phyloP scores from a whole-genome alignment of 2,797 vertebrate genomes.

The Premnoplex brunnescens region DNA sequence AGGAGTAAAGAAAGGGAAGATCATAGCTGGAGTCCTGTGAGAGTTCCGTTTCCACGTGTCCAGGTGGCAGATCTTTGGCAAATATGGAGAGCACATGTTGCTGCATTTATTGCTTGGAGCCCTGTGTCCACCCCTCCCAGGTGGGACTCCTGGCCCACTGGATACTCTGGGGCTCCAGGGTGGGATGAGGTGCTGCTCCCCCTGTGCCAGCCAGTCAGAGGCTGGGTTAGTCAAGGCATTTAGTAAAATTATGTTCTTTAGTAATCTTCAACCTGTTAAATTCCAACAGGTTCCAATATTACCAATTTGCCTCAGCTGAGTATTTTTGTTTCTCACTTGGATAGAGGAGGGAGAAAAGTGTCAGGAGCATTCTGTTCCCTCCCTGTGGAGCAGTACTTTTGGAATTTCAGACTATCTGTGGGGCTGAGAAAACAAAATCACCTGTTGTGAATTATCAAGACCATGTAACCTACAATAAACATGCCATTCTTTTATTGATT shows the following conservation, averaged over 20 bases:
- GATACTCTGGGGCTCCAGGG: background rate
- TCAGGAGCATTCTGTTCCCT: background rate
- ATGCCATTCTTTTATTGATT: background rate
- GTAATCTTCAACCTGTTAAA: background rate
- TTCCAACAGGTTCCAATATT: background rate
- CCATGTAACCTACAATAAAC: background rate
- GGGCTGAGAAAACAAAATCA: background rate
- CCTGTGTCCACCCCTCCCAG: no score
- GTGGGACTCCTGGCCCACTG: no score
- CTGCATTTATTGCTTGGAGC: no score
- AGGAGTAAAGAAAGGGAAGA: no score
- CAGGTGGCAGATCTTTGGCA: no score
- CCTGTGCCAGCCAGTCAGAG: background rate
- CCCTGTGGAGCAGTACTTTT: background rate
- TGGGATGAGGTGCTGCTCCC: background rate
- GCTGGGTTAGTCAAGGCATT: background rate
- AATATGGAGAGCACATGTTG: no score
- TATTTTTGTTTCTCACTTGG: background rate
- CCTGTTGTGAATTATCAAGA: background rate
- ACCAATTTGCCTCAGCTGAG: rapidly evolving
- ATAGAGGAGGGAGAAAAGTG: background rate
- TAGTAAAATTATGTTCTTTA: background rate
- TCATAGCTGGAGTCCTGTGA: no score
- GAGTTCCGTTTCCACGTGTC: no score
- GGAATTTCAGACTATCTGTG: background rate